Evolutionary conservation across 1,140 invertebrate genomes (phyloP), one percentile per base, ranked within the genome.

Genomic region (Triops cancriformis): DNA sequence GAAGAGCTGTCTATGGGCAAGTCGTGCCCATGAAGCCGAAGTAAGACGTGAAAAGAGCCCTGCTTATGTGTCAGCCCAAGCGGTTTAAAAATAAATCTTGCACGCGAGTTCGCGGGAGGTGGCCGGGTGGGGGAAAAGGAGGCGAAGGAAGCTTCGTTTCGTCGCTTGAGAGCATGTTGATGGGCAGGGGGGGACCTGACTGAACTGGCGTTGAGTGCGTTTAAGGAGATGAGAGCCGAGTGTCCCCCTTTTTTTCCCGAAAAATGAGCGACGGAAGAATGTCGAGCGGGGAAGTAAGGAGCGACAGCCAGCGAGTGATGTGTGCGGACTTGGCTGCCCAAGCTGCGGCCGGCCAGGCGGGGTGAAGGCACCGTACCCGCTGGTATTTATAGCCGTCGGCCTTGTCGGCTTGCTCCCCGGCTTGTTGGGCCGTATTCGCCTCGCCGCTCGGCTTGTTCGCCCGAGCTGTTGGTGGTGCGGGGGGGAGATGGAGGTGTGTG

Each of bases 21-120:
- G 45, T 64, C 14, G 10, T 4, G 45, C 45, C 0, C 14, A 5
- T 23, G 14, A 64, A 23, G 45, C 45, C 0, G 45, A 64, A 64
- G 45, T 64, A 64, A 64, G 45, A 64, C 23, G 45, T 64, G 45
- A 64, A 64, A 37, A 64, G 45, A 64, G 45, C 23, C 43, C 45
- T 37, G 31, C 14, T 64, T 64, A 64, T 64, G 12, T 64, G 45
- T 64, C 45, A 64, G 45, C 5, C 10, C 3, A 64, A 23, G 51
- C 51, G 51, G 51, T 64, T 64, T 64, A 64, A 64, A 64, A 64
- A 64, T 64, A 64, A 64, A 64, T 64, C n/a, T 64, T 64, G 31
- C 31, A 37, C 31, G 31, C 31, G 31, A 37, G 31, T 37, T 37
- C 31, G n/a, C n/a, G n/a, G n/a, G n/a, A n/a, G n/a, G n/a, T 37